Evolutionary conservation across 2,888 invertebrate genomes (phyloP).

Genomic region (Sarcophaga carnaria): DNA sequence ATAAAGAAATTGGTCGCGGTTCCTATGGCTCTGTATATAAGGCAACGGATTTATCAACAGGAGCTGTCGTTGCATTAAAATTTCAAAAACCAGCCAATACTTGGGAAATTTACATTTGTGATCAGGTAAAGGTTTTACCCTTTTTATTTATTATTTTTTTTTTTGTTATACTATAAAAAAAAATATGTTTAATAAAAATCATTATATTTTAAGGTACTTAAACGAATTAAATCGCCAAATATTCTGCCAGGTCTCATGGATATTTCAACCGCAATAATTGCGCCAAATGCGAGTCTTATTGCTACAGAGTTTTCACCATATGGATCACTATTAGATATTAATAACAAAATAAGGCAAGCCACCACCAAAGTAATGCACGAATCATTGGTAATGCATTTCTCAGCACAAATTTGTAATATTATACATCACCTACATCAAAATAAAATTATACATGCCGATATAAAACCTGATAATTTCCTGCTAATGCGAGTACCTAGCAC

Average conservation of each 20-base stretch:
- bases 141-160: background rate
- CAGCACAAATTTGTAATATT: conserved; percentile 92
- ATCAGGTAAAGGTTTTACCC: conserved; percentile 74
- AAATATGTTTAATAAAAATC: no score
- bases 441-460: conserved; percentile 96
- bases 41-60: conserved; percentile 78
- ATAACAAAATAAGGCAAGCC: conserved; percentile 88
- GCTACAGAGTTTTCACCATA: conserved; percentile 91
- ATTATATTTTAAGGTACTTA: conserved; percentile 73
- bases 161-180: conserved; percentile 2
- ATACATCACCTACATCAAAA: conserved; percentile 92
- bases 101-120: conserved; percentile 97
- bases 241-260: conserved; percentile 88
- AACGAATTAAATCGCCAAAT: conserved; percentile 83
- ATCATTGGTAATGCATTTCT: conserved; percentile 89
- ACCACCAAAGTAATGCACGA: conserved; percentile 89
- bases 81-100: conserved; percentile 93
- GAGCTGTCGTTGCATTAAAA: conserved; percentile 87
- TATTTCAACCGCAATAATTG: conserved; percentile 89
- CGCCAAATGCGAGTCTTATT: conserved; percentile 91
- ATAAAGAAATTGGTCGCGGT: conserved; percentile 92
- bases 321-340: conserved; percentile 92
- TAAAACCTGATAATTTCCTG: conserved; percentile 97
- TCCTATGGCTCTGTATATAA: conserved; percentile 92
- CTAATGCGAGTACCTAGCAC: conserved; percentile 87